Base-by-base conservation (phyloP, 2,888 invertebrate species). In the Psylliodes chrysocephalus region DNA sequence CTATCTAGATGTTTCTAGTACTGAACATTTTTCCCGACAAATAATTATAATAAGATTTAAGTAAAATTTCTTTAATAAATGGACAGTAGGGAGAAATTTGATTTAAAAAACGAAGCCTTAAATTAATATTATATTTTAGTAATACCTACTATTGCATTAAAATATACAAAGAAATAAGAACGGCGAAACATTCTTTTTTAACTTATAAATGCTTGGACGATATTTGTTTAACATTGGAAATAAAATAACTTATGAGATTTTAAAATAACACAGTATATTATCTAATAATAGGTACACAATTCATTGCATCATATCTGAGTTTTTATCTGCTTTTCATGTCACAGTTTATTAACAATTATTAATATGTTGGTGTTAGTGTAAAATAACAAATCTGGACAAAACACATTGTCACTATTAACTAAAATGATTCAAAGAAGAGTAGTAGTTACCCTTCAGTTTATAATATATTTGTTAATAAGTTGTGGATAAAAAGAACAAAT, bases 241-340 rank as follows among this genome's bases (percentile, higher is more conserved):
- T 64, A 61, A 68, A 64, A 56, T 46, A 60, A 68, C 56, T 53
- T 46, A 57, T 64, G 57, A 70, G 62, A 63, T 66, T 70, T 70
- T 67, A 68, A 70, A 71, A 70, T 71, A 73, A 71, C 68, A 66
- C 65, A 72, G 65, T 67, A 71, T 68, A 64, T 63, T 51, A 64
- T 64, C 55, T 82, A 83, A 83, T 85, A 84, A 83, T 84, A 49
- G 57, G 57, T 57, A 85, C 84, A 85, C 82, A 84, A 83, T 83
- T 83, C 84, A 64, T 84, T 84, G 82, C 82, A 83, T 83, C 19
- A 44, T 18, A 44, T 44, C 18, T 19, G 28, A 14, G 12, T 49
- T 49, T 49, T 49, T 49, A 42, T 42, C 5, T 42, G 22, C 25
- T 14, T 8, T n/a, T 46, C 46, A 6, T 6, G 25, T 8, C 46